Conservation (phyloP, 2,888 invertebrate species). For the Stenoptilia bipunctidactyla region DNA sequence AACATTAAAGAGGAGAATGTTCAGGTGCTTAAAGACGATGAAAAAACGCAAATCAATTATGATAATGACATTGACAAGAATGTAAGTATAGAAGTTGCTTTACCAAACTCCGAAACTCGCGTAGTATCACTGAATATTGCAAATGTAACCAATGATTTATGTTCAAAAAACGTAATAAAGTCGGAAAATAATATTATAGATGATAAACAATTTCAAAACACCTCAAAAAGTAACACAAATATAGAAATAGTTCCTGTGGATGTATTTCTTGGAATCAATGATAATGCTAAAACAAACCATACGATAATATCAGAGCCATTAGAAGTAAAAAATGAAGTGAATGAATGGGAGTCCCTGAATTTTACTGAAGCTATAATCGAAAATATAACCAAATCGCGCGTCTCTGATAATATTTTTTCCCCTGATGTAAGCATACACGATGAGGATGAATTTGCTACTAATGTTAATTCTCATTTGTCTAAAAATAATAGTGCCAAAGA, state of each 20-base stretch:
- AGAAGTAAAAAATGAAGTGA: conserved; percentile 26
- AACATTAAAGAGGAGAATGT: background rate
- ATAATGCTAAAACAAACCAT: background rate
- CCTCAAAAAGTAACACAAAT: background rate
- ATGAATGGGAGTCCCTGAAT: conserved; percentile 49
- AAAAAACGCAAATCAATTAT: background rate
- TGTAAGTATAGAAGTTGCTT: background rate
- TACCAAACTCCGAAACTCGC: background rate
- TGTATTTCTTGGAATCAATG: background rate
- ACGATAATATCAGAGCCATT: no score
- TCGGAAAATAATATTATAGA: background rate
- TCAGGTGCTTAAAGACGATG: background rate
- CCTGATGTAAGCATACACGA: conserved; percentile 50
- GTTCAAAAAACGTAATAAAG: background rate
- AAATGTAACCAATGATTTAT: background rate
- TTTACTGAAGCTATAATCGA: conserved; percentile 38
- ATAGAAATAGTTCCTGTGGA: conserved; percentile 4
- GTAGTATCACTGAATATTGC: background rate
- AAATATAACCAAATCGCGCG: conserved; percentile 35
- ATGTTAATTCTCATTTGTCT: conserved; percentile 15
- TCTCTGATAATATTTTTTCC: conserved; percentile 32
- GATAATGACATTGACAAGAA: background rate
- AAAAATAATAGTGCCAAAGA: conserved; percentile 34
- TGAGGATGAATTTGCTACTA: conserved; percentile 21
- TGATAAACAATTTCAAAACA: background rate